Base-by-base conservation (phyloP, 2,113 vertebrate genomes). In the Leptosomus discolor region DNA sequence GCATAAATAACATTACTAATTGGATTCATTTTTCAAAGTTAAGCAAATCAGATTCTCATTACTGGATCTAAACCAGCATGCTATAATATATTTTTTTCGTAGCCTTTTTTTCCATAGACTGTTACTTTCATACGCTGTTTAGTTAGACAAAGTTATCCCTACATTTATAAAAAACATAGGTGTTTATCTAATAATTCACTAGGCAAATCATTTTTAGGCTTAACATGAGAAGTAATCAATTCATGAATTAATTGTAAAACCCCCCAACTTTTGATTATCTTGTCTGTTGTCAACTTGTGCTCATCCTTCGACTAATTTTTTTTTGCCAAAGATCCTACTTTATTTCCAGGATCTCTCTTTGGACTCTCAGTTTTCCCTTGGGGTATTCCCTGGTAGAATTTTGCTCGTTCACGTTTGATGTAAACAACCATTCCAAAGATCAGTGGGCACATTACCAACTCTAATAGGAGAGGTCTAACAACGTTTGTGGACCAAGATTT, bases 251-350 rank as follows among this genome's bases (percentile, higher is more conserved):
- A 53, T 27, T 68, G 6, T 45, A 26, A 76, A 75, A 63, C 57
- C 0, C 0, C 0, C 0, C 9, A 76, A 12, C 2, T 46, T 80
- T 41, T 50, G 1, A 37, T 27, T 56, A 50, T 5, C 6, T 39
- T 43, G 4, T 11, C 8, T 0, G 0, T 58, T 76, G 43, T 24
- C 5, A 77, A 36, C 3, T 87, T 90, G 56, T 77, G 4, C 14
- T 68, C 20, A 60, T 77, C 34, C 4, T 65, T 4, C 10, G n/a
- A 53, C 8, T 27, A 0, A 2, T 26, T 46, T 61, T 53, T 79
- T n/a, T 91, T 77, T 3, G 6, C 12, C 13, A 54, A 63, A 74
- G 17, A 6, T 36, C 5, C 15, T 20, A 84, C 21, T 48, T 78
- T 57, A 20, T 61, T 77, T 64, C 15, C 2, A 0, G 15, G 8